Percentiles rank a stretch among this genome's conserved stretches.
Conservation (phyloP, 2,888 invertebrate genomes). For the Cerastoderma edule region DNA sequence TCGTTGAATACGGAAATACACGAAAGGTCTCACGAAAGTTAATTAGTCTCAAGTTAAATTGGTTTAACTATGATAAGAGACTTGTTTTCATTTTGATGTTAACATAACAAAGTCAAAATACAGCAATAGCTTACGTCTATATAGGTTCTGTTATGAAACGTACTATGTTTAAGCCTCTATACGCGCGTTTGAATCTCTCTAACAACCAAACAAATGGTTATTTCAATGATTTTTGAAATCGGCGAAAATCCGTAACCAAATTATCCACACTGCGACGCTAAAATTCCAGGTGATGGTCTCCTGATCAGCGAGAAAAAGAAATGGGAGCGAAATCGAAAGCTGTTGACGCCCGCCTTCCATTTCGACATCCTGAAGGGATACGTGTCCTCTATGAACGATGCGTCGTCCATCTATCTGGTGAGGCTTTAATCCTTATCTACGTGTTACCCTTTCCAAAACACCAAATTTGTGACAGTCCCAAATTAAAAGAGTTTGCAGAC, state of each 20-base stretch:
- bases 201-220: no score
- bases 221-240: not conserved
- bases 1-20: no score
- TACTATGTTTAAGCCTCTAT: no score
- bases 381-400: slow-evolving; percentile 32
- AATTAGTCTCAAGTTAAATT: no score
- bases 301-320: slow-evolving; percentile 38
- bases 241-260: not conserved
- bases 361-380: slow-evolving; percentile 51
- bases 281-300: slow-evolving; percentile 45
- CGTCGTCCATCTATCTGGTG: slow-evolving; percentile 34
- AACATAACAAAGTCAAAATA: no score
- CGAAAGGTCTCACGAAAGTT: no score
- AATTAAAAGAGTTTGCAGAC: no score
- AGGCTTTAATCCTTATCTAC: slow-evolving; percentile 4
- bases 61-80: no score
- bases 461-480: not conserved
- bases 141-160: no score
- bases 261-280: not conserved
- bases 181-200: no score
- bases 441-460: not conserved
- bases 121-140: no score
- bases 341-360: slow-evolving; percentile 55
- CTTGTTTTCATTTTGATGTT: no score
- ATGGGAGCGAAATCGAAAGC: slow-evolving; percentile 50